Evolutionary conservation across 2,797 vertebrate species (phyloP).

Genomic region (Onychomys arenicola): DNA sequence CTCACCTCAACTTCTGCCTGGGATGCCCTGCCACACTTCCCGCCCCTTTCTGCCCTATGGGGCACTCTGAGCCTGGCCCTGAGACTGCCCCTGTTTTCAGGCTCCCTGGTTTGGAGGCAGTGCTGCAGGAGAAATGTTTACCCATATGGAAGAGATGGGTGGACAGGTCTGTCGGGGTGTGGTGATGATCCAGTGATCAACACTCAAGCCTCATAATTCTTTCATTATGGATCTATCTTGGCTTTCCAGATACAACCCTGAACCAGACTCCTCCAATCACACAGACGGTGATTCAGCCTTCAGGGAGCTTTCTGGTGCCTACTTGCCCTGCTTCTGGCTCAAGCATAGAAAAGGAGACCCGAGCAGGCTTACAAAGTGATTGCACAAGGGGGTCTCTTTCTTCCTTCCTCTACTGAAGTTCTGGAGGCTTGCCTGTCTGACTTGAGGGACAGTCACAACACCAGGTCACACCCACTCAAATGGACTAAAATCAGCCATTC

Average conservation of each 20-base stretch:
- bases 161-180: slow-evolving; percentile 64
- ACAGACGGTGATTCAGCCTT: slow-evolving; percentile 15
- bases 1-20: slow-evolving; percentile 78
- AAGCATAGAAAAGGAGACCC: slow-evolving; percentile 34
- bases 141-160: slow-evolving; percentile 76
- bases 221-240: slow-evolving; percentile 54
- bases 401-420: background rate
- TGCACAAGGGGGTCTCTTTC: slow-evolving; percentile 63
- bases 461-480: slow-evolving; percentile 21
- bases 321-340: slow-evolving; percentile 25
- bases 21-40: slow-evolving; percentile 60
- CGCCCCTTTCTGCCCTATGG: slow-evolving; percentile 64
- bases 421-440: slow-evolving; percentile 2
- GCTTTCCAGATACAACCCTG: slow-evolving; percentile 12
- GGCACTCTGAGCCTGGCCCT: slow-evolving; percentile 69
- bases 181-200: slow-evolving; percentile 72
- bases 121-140: slow-evolving; percentile 78
- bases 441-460: slow-evolving; percentile 5
- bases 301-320: slow-evolving; percentile 49
- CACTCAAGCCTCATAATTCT: background rate
- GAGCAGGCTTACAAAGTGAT: slow-evolving; percentile 8
- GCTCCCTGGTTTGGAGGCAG: slow-evolving; percentile 77
- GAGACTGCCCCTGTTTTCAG: slow-evolving; percentile 68
- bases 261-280: slow-evolving; percentile 39
- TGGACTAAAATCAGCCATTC: slow-evolving; percentile 21